Evolutionary conservation across 2,888 invertebrate genomes (phyloP).

Genomic region (Lydus trimaculatus): DNA sequence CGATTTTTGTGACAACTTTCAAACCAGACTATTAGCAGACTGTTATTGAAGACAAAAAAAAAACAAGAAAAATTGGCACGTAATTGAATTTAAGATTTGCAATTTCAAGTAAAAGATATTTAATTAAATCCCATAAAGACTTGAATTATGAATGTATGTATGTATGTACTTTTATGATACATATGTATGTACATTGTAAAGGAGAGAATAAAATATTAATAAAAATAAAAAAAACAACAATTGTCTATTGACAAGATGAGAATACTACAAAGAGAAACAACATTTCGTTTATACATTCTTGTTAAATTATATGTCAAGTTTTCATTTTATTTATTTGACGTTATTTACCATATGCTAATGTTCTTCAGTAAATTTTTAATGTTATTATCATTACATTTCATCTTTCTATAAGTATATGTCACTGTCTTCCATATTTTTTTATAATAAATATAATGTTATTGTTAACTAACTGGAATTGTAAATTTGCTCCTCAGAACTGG

Average conservation of each 20-base stretch:
- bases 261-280: slow-evolving; percentile 16
- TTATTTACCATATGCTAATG: slow-evolving; percentile 35
- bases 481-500: not conserved
- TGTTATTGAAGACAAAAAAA: no score
- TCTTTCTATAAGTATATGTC: not conserved
- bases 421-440: not conserved
- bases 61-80: no score
- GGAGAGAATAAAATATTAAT: not conserved
- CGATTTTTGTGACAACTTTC: no score
- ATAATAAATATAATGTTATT: not conserved
- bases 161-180: not conserved
- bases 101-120: not conserved
- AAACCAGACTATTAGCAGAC: no score
- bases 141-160: not conserved
- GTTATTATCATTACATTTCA: slow-evolving; percentile 37
- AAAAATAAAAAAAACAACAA: not conserved
- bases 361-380: slow-evolving; percentile 36
- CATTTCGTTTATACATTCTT: slow-evolving; percentile 31
- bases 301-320: slow-evolving; percentile 34
- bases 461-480: not conserved
- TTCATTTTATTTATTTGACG: slow-evolving; percentile 38
- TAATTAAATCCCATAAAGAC: not conserved
- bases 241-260: not conserved
- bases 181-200: not conserved
- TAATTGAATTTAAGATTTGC: not conserved